phyloP scores from a whole-genome alignment of 2,888 invertebrate species.

The Heteromyza rotundicornis region DNA sequence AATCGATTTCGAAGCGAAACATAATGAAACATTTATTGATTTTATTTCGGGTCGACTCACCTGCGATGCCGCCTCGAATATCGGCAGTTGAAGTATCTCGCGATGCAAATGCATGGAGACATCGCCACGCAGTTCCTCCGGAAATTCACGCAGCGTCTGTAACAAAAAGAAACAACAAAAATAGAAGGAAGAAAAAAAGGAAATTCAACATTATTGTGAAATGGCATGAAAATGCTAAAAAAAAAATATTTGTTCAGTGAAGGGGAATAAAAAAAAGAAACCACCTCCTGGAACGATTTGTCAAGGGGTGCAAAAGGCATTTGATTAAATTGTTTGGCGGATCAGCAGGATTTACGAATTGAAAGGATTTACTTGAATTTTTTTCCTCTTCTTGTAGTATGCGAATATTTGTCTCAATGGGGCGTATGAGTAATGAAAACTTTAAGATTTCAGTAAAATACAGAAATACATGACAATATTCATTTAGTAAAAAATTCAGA shows the following conservation, averaged over 20 bases:
- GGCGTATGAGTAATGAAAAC: too few relatives aligned
- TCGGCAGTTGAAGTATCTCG: constrained; percentile 91
- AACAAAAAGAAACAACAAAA: constrained; percentile 26
- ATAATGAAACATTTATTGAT: background rate
- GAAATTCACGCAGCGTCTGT: constrained; percentile 93
- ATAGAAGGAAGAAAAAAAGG: constrained; percentile 1
- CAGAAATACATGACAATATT: too few relatives aligned
- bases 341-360: constrained; percentile 43
- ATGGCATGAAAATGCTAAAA: constrained; percentile 12
- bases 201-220: background rate
- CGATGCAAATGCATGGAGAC: constrained; percentile 95
- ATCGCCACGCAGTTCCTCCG: constrained; percentile 93
- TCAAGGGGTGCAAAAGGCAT: constrained; percentile 30
- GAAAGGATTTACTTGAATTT: constrained; percentile 37
- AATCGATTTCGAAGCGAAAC: constrained; percentile 4
- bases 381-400: constrained; percentile 34
- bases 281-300: too few relatives aligned
- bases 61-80: constrained; percentile 93
- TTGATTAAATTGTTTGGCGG: constrained; percentile 39
- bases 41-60: constrained; percentile 44
- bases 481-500: too few relatives aligned
- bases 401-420: too few relatives aligned
- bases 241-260: constrained; percentile 11
- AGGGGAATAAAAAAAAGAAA: too few relatives aligned
- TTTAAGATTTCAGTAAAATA: too few relatives aligned